These are phyloP conservation scores for Lagenorhynchus albirostris DNA, from an alignment of 2,113 vertebrate genomes.

Conservation along the genomic window DNA sequence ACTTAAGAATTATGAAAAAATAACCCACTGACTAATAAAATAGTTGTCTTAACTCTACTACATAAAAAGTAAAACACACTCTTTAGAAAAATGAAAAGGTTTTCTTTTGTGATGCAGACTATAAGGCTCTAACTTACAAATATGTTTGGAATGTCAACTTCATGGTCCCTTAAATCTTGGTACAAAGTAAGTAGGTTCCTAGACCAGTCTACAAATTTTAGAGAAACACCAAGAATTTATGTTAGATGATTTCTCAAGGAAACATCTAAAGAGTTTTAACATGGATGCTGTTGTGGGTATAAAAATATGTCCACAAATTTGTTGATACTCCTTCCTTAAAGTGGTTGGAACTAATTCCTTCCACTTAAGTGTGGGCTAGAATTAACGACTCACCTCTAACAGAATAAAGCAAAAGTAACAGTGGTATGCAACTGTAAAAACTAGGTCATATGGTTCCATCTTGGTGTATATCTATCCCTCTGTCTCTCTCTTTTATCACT, in stretches of 20 bases:
- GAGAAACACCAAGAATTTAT: not conserved
- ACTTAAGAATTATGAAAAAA: not conserved
- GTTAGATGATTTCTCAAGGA: not conserved
- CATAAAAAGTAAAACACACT: slow-evolving; percentile 15
- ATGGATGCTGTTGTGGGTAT: not conserved
- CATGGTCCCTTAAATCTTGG: not conserved
- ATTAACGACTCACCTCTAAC: not conserved
- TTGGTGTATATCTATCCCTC: not conserved
- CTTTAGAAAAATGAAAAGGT: not conserved
- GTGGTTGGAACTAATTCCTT: not conserved
- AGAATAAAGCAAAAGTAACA: slow-evolving; percentile 12
- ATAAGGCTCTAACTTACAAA: not conserved
- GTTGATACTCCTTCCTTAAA: not conserved
- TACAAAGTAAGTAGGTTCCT: not conserved
- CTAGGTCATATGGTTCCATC: not conserved
- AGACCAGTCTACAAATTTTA: not conserved
- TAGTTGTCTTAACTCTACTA: not conserved
- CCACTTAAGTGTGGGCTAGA: not conserved
- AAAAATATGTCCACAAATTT: slow-evolving; percentile 13
- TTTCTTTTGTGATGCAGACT: not conserved
- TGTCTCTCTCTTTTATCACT: not conserved
- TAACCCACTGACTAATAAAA: not conserved
- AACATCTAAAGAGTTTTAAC: not conserved
- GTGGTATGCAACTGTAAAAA: not conserved
- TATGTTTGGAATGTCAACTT: slow-evolving; percentile 8